These are phyloP conservation scores for Microcebus lehilahytsara DNA, from an alignment of 2,113 vertebrate genomes.

Conservation along the genomic window DNA sequence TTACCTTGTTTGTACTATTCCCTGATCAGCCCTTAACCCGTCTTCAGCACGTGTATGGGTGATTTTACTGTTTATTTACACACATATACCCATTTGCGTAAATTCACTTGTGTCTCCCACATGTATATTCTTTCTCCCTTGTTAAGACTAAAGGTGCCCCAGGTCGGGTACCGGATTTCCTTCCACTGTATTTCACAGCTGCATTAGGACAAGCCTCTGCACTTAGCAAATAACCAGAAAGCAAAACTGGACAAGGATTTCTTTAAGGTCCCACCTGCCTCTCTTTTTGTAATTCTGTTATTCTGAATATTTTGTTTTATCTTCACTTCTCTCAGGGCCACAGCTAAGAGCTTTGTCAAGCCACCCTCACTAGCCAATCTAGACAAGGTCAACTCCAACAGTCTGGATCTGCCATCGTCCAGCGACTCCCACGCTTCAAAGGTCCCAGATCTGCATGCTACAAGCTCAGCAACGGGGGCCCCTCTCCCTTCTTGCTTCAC, in stretches of 20 bases:
- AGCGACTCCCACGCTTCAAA: conserved; percentile 87
- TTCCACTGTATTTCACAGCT: neutral
- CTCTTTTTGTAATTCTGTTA: neutral
- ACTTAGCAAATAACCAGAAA: neutral
- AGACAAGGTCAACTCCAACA: conserved; percentile 95
- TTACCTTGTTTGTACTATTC: neutral
- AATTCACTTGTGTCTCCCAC: neutral
- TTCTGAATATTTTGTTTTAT: neutral
- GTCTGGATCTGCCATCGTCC: conserved; percentile 89
- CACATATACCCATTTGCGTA: rapidly evolving
- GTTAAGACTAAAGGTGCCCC: neutral
- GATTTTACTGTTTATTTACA: neutral
- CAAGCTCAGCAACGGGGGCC: conserved; percentile 53
- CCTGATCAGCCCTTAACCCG: no score
- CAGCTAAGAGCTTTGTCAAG: conserved; percentile 90
- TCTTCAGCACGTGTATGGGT: neutral
- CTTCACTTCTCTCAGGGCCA: conserved; percentile 81
- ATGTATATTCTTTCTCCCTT: neutral
- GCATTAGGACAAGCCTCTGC: neutral
- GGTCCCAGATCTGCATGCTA: conserved; percentile 86
- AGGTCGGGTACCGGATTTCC: neutral
- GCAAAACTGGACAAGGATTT: rapidly evolving
- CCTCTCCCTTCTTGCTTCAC: conserved; percentile 87
- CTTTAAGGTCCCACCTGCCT: neutral
- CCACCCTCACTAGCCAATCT: conserved; percentile 92